Evolutionary conservation across 2,888 invertebrate genomes (phyloP).

Genomic region (Venusia cambrica): DNA sequence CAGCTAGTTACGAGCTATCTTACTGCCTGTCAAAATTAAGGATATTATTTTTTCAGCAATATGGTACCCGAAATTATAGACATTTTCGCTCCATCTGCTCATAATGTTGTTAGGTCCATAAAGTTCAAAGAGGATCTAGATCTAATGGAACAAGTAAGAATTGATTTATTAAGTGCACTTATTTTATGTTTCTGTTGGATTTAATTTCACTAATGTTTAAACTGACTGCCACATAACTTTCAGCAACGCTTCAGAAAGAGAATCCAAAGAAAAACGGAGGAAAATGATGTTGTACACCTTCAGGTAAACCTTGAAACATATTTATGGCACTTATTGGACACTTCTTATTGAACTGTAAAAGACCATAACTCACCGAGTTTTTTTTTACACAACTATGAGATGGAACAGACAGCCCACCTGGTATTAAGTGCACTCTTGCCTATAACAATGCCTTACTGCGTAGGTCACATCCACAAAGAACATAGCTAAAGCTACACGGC

Average conservation of each 20-base stretch:
- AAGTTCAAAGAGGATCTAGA: conserved; percentile 64
- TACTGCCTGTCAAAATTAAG: too few species aligned
- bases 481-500: too few species aligned
- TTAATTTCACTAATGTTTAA: too few species aligned
- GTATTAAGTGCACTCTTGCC: too few species aligned
- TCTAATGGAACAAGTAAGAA: conserved; percentile 53
- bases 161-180: too few species aligned
- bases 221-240: conserved; percentile 11
- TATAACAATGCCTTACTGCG: too few species aligned
- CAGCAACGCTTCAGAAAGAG: conserved; percentile 66
- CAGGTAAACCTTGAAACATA: conserved; percentile 34
- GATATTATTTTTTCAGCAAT: conserved; percentile 15
- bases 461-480: too few species aligned
- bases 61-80: conserved; percentile 1
- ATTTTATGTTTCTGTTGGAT: too few species aligned
- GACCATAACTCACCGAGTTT: too few species aligned
- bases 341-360: conserved; percentile 1
- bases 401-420: too few species aligned
- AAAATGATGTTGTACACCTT: conserved; percentile 67
- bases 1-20: too few species aligned
- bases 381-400: too few species aligned
- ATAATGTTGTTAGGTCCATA: conserved; percentile 38
- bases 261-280: conserved; percentile 63
- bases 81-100: conserved; percentile 6
- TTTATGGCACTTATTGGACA: background rate